A percentile compares a stretch with the other conserved stretches of the same genome.
phyloP scores from a whole-genome alignment of 2,888 invertebrate species.

The Microctonus brassicae region DNA sequence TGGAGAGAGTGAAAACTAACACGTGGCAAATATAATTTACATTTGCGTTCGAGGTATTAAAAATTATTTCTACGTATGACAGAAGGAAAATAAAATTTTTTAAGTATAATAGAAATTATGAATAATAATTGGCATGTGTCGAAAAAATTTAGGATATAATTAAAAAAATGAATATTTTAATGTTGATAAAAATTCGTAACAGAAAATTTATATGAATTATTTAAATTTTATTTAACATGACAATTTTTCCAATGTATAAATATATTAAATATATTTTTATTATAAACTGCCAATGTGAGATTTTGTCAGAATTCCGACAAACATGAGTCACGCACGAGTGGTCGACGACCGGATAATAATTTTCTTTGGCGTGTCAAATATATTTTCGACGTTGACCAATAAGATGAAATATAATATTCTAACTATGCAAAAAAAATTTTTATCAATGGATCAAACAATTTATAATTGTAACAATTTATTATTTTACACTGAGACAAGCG shows the following conservation, averaged over 20 bases:
- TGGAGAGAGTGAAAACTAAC: not conserved
- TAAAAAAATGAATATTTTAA: too few species aligned
- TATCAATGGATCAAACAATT: too few species aligned
- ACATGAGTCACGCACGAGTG: slow-evolving; percentile 52
- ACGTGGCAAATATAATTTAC: not conserved
- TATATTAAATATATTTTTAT: not conserved
- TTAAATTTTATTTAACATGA: too few species aligned
- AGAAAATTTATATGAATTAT: too few species aligned
- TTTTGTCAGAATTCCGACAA: slow-evolving; percentile 43
- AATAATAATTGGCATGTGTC: too few species aligned
- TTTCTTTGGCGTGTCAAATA: slow-evolving; percentile 1
- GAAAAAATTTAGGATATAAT: too few species aligned
- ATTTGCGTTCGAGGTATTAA: not conserved
- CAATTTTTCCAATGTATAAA: too few species aligned
- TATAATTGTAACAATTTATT: too few species aligned
- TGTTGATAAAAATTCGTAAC: too few species aligned
- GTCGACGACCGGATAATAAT: slow-evolving; percentile 39
- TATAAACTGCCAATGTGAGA: slow-evolving; percentile 26
- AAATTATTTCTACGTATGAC: not conserved
- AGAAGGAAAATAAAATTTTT: too few species aligned
- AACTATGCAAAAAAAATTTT: not conserved
- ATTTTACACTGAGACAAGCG: too few species aligned
- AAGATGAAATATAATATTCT: not conserved
- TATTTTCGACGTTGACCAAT: slow-evolving; percentile 20
- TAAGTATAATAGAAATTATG: too few species aligned